phyloP scores from a whole-genome alignment of 2,888 invertebrate species.

The Lumbricus terrestris region DNA sequence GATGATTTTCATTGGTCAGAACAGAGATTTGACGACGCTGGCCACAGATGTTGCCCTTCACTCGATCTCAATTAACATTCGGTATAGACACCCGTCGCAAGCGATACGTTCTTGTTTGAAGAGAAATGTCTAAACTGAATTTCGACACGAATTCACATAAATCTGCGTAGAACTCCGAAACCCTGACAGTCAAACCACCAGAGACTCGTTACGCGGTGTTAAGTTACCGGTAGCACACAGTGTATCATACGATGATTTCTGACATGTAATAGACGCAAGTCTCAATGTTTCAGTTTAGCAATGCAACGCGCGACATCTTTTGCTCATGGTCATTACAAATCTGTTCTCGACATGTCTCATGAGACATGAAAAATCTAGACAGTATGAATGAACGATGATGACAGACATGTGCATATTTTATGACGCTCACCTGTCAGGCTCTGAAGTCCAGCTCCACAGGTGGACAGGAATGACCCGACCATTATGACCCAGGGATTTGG shows the following conservation, averaged over 20 bases:
- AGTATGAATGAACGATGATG: background rate
- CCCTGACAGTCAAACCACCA: too few species aligned
- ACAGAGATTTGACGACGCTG: background rate
- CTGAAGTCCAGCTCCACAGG: constrained; percentile 95
- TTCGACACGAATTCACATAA: background rate
- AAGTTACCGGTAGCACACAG: too few species aligned
- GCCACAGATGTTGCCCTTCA: background rate
- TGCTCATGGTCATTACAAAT: too few species aligned
- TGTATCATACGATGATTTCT: too few species aligned
- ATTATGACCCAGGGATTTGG: constrained; percentile 97
- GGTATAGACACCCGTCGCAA: too few species aligned
- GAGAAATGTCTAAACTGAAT: background rate
- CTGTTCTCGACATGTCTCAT: too few species aligned
- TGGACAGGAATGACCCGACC: constrained; percentile 96
- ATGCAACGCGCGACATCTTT: too few species aligned
- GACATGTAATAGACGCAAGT: too few species aligned
- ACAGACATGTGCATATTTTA: background rate
- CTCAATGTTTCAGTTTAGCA: too few species aligned
- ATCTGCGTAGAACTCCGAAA: background rate
- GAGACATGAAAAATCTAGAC: too few species aligned
- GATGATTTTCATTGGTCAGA: background rate
- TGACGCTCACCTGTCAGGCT: constrained; percentile 66
- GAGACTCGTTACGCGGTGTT: too few species aligned
- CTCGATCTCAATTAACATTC: background rate
- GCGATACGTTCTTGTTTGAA: background rate